These are phyloP conservation scores for Matsumurasca onukii DNA, from an alignment of 1,140 invertebrate species.

Conservation along the genomic window DNA sequence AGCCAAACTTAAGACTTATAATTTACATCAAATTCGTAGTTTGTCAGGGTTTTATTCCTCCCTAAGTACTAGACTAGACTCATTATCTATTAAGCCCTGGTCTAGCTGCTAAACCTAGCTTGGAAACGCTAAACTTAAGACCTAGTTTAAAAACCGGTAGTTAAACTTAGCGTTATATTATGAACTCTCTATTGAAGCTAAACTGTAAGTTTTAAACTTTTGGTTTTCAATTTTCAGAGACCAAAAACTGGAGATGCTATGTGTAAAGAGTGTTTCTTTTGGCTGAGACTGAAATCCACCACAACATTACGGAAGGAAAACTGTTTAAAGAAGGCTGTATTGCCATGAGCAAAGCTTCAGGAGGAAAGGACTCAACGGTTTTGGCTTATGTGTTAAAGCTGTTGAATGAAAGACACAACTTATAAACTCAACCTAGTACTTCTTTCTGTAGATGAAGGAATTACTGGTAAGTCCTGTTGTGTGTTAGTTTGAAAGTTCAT, in stretches of 20 bases:
- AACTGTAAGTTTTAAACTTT: too few species aligned
- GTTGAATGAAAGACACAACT: conserved; percentile 89
- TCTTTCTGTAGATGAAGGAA: conserved; percentile 98
- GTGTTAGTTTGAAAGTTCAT: too few species aligned
- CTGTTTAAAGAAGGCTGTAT: conserved; percentile 85
- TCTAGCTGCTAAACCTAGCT: too few species aligned
- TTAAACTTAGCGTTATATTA: too few species aligned
- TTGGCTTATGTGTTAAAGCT: conserved; percentile 89
- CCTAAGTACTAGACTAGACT: too few species aligned
- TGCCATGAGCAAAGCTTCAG: conserved; percentile 95
- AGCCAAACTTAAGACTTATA: too few species aligned
- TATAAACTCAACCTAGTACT: conserved; percentile 90
- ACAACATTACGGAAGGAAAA: conserved; percentile 83
- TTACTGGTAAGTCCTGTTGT: conserved; percentile 64
- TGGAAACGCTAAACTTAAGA: too few species aligned
- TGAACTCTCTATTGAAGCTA: too few species aligned
- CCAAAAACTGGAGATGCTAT: conserved; percentile 89
- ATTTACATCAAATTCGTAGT: too few species aligned
- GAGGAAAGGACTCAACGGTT: conserved; percentile 99
- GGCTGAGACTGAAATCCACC: conserved; percentile 94
- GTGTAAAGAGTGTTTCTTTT: conserved; percentile 95
- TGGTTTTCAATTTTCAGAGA: conserved; percentile 61
- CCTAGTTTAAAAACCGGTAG: too few species aligned
- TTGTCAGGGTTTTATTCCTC: too few species aligned
- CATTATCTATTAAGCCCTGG: too few species aligned